These are phyloP conservation scores for Papilio gigon DNA, from an alignment of 2,888 invertebrate species.

Conservation along the genomic window DNA sequence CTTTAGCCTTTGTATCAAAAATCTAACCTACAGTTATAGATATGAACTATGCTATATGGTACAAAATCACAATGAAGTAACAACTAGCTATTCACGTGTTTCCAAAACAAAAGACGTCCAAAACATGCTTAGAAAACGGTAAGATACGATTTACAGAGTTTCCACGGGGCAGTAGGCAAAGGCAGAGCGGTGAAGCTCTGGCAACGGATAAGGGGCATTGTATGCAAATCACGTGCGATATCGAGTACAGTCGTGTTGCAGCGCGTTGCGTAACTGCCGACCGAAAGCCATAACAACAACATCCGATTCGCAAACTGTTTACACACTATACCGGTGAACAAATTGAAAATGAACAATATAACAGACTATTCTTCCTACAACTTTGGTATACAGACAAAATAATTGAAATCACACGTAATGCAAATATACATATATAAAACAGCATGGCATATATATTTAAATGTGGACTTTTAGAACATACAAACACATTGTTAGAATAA, in stretches of 20 bases:
- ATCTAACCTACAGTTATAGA: no score
- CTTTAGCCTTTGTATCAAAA: no score
- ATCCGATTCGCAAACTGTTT: conserved; percentile 42
- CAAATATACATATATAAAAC: no score
- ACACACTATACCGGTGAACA: background rate
- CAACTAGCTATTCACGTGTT: background rate
- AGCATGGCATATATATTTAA: no score
- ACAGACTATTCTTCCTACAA: background rate
- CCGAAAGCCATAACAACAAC: conserved; percentile 53
- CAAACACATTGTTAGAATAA: no score
- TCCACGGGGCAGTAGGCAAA: conserved; percentile 51
- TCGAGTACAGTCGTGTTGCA: conserved; percentile 64
- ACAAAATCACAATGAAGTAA: no score
- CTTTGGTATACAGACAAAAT: background rate
- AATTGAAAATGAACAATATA: background rate
- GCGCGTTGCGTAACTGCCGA: conserved; percentile 51
- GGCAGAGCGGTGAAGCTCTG: conserved; percentile 45
- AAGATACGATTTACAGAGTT: conserved; percentile 29
- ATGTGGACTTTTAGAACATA: no score
- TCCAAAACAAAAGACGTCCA: conserved; percentile 6
- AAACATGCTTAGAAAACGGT: conserved; percentile 3
- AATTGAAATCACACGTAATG: no score
- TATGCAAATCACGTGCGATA: conserved; percentile 72
- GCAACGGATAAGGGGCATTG: conserved; percentile 55
- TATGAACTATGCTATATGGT: no score